Evolutionary conservation across 2,797 vertebrate species (phyloP).

Genomic region (Sarcoramphus papa): DNA sequence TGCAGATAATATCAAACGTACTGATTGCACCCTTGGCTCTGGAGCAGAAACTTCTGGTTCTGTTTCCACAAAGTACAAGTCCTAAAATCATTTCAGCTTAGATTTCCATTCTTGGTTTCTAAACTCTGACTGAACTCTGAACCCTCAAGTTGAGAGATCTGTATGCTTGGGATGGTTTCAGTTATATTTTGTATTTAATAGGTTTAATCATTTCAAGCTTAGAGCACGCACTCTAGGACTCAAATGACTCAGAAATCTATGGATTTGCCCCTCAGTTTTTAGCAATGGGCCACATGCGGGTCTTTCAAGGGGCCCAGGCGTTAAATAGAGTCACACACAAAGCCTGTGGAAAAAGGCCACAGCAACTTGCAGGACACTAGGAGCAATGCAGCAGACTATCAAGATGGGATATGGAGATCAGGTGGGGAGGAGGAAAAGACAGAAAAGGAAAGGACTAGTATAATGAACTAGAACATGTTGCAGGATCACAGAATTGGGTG

Average conservation of each 20-base stretch:
- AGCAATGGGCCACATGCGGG: rapidly evolving
- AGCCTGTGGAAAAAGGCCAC: not conserved
- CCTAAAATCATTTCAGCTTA: not conserved
- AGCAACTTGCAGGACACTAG: not conserved
- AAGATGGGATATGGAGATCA: not conserved
- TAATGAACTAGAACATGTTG: not conserved
- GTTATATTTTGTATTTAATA: not conserved
- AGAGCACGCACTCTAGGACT: not conserved
- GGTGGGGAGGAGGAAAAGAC: not conserved
- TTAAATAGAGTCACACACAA: not conserved
- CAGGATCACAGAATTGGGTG: not conserved
- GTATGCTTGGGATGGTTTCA: not conserved
- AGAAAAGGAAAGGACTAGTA: not conserved
- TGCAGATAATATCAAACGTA: not conserved
- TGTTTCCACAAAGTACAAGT: not conserved
- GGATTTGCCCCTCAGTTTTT: not conserved
- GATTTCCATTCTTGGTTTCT: not conserved
- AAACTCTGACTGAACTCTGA: not conserved
- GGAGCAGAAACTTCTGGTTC: not conserved
- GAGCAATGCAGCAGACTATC: not conserved
- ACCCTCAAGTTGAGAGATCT: not conserved
- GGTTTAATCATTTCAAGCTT: not conserved
- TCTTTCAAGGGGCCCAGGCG: not conserved
- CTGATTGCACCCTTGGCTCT: not conserved
- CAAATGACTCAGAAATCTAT: not conserved